Evolutionary conservation across 2,888 invertebrate genomes (phyloP), one percentile per base, ranked within the genome.

Genomic region (Drosophila pseudotakahashii): DNA sequence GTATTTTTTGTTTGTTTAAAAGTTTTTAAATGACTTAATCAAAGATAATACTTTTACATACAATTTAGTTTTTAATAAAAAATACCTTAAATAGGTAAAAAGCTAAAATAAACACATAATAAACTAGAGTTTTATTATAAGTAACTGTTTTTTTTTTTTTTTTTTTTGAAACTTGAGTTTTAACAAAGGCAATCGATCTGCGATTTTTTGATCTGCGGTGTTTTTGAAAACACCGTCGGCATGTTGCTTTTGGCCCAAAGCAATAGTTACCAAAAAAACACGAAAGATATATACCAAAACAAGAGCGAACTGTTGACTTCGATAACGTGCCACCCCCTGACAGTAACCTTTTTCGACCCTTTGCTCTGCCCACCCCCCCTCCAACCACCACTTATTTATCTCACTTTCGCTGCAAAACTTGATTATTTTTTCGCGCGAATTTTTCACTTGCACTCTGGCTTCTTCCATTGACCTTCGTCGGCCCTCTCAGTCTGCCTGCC

Each of bases 401-500:
- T 81, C 81, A 87, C 84, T 84, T 87, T 83, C 87, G 61, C 72
- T 52, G 73, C 62, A 55, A 79, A 82, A 84, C 88, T 84, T 87
- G 88, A 87, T 84, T 84, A 84, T 79, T 61, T 70, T 84, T 75
- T 71, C 75, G 76, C 76, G 80, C 63, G 75, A 53, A 71, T 59
- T 75, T 68, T 73, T 64, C 67, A 76, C 71, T 51, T 76, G 78
- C 77, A 83, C 79, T 75, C 62, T 69, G 76, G 52, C 75, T 72
- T 50, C 73, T 59, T 50, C 53, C 69, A 70, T 57, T 85, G 81
- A 85, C 83, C 81, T 75, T 72, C 62, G 26, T 23, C 26, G 57
- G 63, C 53, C 30, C 47, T 47, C 47, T 23, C 13, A 23, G 19
- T 13, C 44, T 23, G 23, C 42, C 37, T 16, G 16, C 34, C 7